Evolutionary conservation across 2,113 vertebrate genomes (phyloP).

Genomic region (Ciconia stormi): DNA sequence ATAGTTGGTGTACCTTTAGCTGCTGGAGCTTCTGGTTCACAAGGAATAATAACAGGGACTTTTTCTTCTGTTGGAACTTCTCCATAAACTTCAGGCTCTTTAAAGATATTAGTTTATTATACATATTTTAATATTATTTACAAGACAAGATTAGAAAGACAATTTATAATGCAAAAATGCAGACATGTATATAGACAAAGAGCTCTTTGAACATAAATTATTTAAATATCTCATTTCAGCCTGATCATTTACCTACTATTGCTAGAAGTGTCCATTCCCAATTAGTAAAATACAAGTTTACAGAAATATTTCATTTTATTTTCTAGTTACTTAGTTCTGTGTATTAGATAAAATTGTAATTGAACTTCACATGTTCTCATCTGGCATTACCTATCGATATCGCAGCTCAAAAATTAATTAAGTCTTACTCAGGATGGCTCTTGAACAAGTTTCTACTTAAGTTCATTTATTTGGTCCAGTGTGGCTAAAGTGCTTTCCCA

Average conservation of each 20-base stretch:
- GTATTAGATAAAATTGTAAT: not conserved
- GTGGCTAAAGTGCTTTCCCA: not conserved
- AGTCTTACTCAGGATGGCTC: not conserved
- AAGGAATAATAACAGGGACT: conserved; percentile 48
- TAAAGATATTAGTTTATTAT: conserved; percentile 71
- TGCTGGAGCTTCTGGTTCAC: conserved; percentile 65
- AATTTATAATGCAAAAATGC: not conserved
- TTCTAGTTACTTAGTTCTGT: not conserved
- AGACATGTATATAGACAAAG: not conserved
- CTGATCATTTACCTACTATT: not conserved
- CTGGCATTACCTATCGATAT: not conserved
- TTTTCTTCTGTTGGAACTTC: conserved; percentile 61
- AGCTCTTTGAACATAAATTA: not conserved
- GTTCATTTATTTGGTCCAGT: not conserved
- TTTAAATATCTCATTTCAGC: not conserved
- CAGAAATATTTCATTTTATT: not conserved
- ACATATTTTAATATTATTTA: not conserved
- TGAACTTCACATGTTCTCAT: not conserved
- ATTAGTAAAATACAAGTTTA: not conserved
- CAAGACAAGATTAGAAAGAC: not conserved
- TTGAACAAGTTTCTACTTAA: not conserved
- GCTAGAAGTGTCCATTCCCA: not conserved
- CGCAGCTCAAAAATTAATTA: not conserved
- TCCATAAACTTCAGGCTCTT: conserved; percentile 70
- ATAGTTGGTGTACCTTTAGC: conserved; percentile 67